These are phyloP conservation scores for Caenorhabditis sp. DNA, from an alignment of 2,888 invertebrate genomes.

Conservation along the genomic window DNA sequence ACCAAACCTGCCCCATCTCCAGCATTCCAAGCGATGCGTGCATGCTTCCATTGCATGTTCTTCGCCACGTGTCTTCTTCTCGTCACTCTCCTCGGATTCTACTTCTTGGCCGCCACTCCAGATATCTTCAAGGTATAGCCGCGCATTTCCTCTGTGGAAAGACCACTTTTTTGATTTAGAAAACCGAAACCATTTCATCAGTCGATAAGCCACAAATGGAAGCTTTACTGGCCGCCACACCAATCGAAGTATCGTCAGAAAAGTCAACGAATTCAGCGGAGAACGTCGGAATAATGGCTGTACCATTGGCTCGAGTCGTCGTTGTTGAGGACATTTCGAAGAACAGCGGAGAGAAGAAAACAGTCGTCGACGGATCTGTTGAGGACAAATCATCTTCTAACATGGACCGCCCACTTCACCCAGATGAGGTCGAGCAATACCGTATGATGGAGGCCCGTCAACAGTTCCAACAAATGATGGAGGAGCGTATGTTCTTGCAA, in stretches of 20 bases:
- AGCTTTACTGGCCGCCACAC: slow-evolving; percentile 25
- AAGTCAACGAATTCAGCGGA: slow-evolving; percentile 35
- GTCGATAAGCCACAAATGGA: slow-evolving; percentile 56
- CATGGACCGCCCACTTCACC: slow-evolving; percentile 61
- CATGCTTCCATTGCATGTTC: slow-evolving; percentile 47
- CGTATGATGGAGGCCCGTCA: slow-evolving; percentile 59
- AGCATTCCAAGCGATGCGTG: slow-evolving; percentile 33
- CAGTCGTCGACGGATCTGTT: slow-evolving; percentile 58
- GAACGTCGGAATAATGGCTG: slow-evolving; percentile 36
- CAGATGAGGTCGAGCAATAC: slow-evolving; percentile 63
- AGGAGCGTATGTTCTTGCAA: slow-evolving; percentile 49
- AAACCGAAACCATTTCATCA: slow-evolving; percentile 36
- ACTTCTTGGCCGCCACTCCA: slow-evolving; percentile 42
- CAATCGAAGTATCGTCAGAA: slow-evolving; percentile 47
- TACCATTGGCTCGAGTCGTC: slow-evolving; percentile 61
- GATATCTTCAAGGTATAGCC: slow-evolving; percentile 35
- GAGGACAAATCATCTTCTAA: slow-evolving; percentile 45
- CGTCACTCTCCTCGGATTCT: slow-evolving; percentile 46
- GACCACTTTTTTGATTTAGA: neutral
- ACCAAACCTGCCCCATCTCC: slow-evolving; percentile 17
- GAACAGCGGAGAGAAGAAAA: slow-evolving; percentile 34
- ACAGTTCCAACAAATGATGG: slow-evolving; percentile 56
- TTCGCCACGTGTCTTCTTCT: slow-evolving; percentile 51
- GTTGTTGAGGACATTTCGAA: slow-evolving; percentile 60
- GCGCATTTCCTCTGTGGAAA: too few relatives aligned